These are phyloP conservation scores for Tetrapedia diversipes DNA, from an alignment of 2,888 invertebrate genomes.

Conservation along the genomic window DNA sequence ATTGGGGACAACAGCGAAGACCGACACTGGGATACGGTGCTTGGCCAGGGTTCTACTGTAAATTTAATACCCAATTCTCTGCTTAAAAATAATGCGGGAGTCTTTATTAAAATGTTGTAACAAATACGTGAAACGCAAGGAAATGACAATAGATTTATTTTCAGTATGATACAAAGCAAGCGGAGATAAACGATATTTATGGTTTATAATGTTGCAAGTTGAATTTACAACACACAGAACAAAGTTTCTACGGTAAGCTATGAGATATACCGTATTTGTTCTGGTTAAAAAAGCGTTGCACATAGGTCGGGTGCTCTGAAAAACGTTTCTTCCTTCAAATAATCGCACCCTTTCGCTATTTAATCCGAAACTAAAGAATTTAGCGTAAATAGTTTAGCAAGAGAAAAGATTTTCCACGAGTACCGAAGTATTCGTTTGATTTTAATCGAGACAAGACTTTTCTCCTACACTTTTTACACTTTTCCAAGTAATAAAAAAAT, in stretches of 20 bases:
- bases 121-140: too few species aligned
- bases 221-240: too few species aligned
- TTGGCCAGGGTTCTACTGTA: too few species aligned
- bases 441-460: slow-evolving; percentile 8
- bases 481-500: slow-evolving; percentile 21
- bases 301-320: not conserved
- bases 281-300: not conserved
- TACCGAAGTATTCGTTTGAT: not conserved
- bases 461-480: slow-evolving; percentile 4
- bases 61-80: too few species aligned
- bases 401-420: not conserved
- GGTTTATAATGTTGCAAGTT: too few species aligned
- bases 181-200: too few species aligned
- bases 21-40: not conserved
- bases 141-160: too few species aligned
- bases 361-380: not conserved
- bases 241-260: too few species aligned
- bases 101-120: too few species aligned
- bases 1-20: not conserved
- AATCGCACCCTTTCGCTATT: not conserved
- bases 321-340: not conserved
- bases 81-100: too few species aligned
- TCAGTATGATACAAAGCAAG: too few species aligned
- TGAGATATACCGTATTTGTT: too few species aligned
- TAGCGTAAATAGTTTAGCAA: not conserved